Evolutionary conservation across 2,797 vertebrate species (phyloP), one percentile per base, ranked within the genome.

Genomic region (Gymnoscopelus microlampas): DNA sequence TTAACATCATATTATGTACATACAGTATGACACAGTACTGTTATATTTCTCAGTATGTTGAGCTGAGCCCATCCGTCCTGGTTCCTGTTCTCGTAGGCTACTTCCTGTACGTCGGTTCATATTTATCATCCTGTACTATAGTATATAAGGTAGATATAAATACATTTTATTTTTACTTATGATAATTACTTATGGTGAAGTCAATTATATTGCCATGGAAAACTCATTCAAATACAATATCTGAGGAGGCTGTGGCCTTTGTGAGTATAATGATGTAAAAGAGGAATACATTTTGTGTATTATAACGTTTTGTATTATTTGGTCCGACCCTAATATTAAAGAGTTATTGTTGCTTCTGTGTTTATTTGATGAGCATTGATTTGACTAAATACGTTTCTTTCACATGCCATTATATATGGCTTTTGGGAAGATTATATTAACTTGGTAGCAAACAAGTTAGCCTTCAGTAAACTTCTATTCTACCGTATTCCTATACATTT

Each of bases 251-350:
- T 58, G 76, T 79, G 80, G 85, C 87, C 75, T 71, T 39, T 4
- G 35, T 19, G 68, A 81, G 73, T 39, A 39, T 7, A 7, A 39
- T 78, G 79, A 83, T 56, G 75, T 84, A 47, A 79, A 83, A 66
- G 72, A 88, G 67, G 64, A 89, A 86, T 80, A 87, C 78, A 79
- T 85, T 91, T 91, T 39, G 85, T 93, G 81, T 88, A 89, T 92
- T 93, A 91, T 86, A 32, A 32, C 35, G 35, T 93, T 93, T 93
- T 93, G 82, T 92, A 93, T 92, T 84, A 90, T 92, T 92, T 92
- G 83, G 82, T 92, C 85, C 90, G 85, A 87, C 77, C 85, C 88
- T 87, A 58, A 89, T 90, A 94, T 90, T 94, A 94, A 94, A 94
- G 71, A 76, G 76, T 92, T 92, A 63, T 90, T 90, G 86, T 91